A percentile compares a stretch with the other conserved stretches of the same genome.
Conservation (phyloP, 2,113 vertebrate species). For the Otocyon megalotis region DNA sequence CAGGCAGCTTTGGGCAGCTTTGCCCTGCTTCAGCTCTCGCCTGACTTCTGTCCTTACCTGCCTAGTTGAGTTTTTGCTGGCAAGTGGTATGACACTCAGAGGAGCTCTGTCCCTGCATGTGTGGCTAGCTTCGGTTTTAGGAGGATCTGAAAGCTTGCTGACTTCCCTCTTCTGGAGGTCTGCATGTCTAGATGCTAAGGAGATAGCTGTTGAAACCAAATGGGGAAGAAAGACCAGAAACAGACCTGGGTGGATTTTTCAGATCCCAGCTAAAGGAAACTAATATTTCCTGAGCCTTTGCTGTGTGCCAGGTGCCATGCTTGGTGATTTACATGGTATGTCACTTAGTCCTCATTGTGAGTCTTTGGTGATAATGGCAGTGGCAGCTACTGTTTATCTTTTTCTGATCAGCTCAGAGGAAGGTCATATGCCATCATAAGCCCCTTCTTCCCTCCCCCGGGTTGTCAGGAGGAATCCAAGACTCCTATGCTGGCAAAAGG, state of each 20-base stretch:
- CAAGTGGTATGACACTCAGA: not conserved
- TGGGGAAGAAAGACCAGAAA: not conserved
- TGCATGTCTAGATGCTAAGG: slow-evolving; percentile 18
- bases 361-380: not conserved
- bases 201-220: not conserved
- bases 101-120: not conserved
- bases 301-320: not conserved
- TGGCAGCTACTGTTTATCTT: not conserved
- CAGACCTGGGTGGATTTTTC: not conserved
- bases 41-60: slow-evolving; percentile 3
- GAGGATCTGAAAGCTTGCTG: not conserved
- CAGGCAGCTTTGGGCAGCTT: not conserved
- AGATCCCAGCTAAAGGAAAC: slow-evolving; percentile 35
- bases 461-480: slow-evolving; percentile 37
- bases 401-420: slow-evolving; percentile 39
- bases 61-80: not conserved
- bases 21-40: not conserved
- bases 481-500: slow-evolving; percentile 43
- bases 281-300: slow-evolving; percentile 36
- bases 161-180: not conserved
- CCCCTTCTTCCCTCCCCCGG: not conserved
- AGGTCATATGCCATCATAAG: not conserved
- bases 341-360: not conserved
- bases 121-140: not conserved
- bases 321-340: not conserved